phyloP scores from a whole-genome alignment of 2,888 invertebrate species.

The Ormyrus rosae region DNA sequence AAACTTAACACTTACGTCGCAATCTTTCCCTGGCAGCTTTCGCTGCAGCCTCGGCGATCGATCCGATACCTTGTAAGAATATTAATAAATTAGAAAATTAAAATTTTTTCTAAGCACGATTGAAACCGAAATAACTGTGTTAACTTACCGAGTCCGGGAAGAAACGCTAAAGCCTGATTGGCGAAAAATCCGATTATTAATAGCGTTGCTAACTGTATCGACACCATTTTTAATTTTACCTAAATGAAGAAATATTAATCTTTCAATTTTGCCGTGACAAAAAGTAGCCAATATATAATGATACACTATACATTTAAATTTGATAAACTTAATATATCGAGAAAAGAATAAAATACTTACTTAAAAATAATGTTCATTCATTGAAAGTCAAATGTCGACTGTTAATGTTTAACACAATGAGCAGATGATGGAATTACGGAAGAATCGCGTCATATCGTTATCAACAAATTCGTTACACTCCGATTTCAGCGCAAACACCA shows the following conservation, averaged over 20 bases:
- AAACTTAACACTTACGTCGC: background rate
- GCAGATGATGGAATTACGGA: background rate
- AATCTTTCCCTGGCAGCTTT: background rate
- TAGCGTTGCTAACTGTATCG: background rate
- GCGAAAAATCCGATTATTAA: background rate
- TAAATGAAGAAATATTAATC: no score
- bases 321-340: background rate
- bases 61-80: background rate
- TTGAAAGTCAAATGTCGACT: constrained; percentile 1
- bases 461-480: constrained; percentile 7
- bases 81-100: background rate
- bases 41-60: background rate
- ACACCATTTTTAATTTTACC: background rate
- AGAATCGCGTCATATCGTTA: background rate
- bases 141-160: no score
- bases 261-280: no score
- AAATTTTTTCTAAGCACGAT: background rate
- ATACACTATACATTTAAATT: no score
- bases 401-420: background rate
- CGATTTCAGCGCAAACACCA: background rate
- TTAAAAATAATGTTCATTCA: background rate
- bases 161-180: background rate
- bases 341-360: background rate
- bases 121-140: no score
- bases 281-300: no score